Percentiles rank a stretch among this genome's conserved stretches.
Evolutionary conservation across 2,797 vertebrate species (phyloP).

Genomic region (Schizopygopsis malacanthus): DNA sequence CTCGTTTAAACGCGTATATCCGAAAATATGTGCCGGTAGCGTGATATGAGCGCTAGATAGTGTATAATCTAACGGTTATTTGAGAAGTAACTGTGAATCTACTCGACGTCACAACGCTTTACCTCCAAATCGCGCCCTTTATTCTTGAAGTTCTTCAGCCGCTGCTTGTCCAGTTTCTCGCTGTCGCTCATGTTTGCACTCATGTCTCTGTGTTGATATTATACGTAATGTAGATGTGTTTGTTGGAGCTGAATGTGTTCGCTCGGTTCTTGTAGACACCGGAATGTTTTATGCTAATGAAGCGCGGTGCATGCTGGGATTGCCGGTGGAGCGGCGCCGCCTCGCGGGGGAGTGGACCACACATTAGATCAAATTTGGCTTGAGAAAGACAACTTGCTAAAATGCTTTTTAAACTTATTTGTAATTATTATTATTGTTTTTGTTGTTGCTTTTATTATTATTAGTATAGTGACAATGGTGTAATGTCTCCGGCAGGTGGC

Average conservation of each 20-base stretch:
- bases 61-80: neutral
- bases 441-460: no score
- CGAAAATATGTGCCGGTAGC: rapidly evolving
- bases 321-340: constrained; percentile 86
- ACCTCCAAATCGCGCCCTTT: constrained; percentile 99
- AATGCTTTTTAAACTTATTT: neutral
- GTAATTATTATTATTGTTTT: neutral
- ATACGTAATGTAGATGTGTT: rapidly evolving
- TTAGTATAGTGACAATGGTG: neutral
- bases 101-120: constrained; percentile 86
- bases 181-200: constrained; percentile 90
- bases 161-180: constrained; percentile 98
- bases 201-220: constrained; percentile 15
- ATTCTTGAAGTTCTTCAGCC: constrained; percentile 99
- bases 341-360: constrained; percentile 68
- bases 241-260: constrained; percentile 47
- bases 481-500: neutral
- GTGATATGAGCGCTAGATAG: no score
- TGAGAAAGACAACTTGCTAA: neutral
- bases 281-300: constrained; percentile 79
- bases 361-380: neutral
- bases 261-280: constrained; percentile 67
- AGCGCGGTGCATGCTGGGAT: constrained; percentile 85
- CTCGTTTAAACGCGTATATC: neutral
- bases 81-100: constrained; percentile 70